Conservation (phyloP, 2,888 invertebrate species). For the Ramazzottius varieornatus region DNA sequence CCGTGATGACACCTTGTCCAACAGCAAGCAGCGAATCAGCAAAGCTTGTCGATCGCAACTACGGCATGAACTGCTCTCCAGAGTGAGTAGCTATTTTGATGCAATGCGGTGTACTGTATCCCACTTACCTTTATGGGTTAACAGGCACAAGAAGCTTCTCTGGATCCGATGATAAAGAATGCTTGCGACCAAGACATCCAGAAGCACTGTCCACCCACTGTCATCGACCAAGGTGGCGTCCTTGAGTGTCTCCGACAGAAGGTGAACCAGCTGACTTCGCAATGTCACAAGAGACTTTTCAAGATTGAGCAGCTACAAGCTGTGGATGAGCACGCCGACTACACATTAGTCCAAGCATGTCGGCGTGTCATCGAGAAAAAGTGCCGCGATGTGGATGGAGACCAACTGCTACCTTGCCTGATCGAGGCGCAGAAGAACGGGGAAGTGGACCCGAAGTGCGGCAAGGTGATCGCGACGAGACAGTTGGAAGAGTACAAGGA, state of each 20-base stretch:
- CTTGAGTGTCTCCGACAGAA: background rate
- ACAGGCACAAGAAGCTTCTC: constrained; percentile 67
- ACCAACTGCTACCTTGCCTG: constrained; percentile 76
- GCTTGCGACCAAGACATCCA: constrained; percentile 60
- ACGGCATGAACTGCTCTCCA: constrained; percentile 18
- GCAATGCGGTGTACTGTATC: background rate
- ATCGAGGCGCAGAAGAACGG: constrained; percentile 67
- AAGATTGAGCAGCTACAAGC: background rate
- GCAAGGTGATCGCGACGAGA: background rate
- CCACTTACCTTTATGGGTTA: constrained; percentile 6
- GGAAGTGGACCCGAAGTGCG: constrained; percentile 28
- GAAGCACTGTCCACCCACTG: constrained; percentile 32
- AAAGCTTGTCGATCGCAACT: constrained; percentile 18
- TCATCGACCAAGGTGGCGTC: background rate
- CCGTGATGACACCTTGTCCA: constrained; percentile 18
- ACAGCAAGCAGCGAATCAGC: constrained; percentile 15
- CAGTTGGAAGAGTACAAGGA: background rate
- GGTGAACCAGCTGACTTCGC: background rate
- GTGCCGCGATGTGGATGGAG: constrained; percentile 35
- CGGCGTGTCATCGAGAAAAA: background rate
- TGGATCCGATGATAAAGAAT: constrained; percentile 72
- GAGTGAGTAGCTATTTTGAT: constrained; percentile 13
- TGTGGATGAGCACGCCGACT: background rate
- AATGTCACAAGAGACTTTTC: background rate
- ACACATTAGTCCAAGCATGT: background rate